Evolutionary conservation across 2,113 vertebrate species (phyloP).

Genomic region (Rhinopomastus cyanomelas): DNA sequence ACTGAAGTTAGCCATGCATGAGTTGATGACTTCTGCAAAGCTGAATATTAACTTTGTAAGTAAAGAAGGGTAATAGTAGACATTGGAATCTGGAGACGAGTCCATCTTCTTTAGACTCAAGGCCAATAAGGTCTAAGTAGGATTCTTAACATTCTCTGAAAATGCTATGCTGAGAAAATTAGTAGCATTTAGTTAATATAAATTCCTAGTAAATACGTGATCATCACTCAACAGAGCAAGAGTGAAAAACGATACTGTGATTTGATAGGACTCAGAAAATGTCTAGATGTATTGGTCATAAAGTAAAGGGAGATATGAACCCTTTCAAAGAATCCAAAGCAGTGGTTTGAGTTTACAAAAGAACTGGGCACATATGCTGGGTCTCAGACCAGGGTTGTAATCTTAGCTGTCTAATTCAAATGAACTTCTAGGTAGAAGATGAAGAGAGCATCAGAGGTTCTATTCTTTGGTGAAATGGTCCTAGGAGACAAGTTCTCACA

Average conservation of each 20-base stretch:
- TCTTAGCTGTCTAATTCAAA: neutral
- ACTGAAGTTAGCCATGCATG: neutral
- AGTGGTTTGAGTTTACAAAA: neutral
- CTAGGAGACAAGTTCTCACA: neutral
- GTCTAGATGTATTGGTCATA: neutral
- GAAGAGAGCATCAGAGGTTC: neutral
- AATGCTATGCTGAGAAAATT: neutral
- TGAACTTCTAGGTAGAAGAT: neutral
- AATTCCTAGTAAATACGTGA: neutral
- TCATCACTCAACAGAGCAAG: neutral
- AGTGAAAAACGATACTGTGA: neutral
- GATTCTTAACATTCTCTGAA: neutral
- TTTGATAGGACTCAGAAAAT: neutral
- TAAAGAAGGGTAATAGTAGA: neutral
- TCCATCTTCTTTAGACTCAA: neutral
- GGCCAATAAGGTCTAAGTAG: neutral
- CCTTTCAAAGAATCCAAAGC: neutral
- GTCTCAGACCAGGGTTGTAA: neutral
- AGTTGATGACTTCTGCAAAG: neutral
- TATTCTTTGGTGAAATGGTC: neutral
- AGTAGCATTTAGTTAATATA: neutral
- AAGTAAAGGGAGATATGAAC: neutral
- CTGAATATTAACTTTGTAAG: neutral
- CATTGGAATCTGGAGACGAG: neutral
- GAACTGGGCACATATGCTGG: neutral